These are phyloP conservation scores for Centruroides sculpturatus DNA, from an alignment of 1,140 invertebrate genomes.

Conservation along the genomic window DNA sequence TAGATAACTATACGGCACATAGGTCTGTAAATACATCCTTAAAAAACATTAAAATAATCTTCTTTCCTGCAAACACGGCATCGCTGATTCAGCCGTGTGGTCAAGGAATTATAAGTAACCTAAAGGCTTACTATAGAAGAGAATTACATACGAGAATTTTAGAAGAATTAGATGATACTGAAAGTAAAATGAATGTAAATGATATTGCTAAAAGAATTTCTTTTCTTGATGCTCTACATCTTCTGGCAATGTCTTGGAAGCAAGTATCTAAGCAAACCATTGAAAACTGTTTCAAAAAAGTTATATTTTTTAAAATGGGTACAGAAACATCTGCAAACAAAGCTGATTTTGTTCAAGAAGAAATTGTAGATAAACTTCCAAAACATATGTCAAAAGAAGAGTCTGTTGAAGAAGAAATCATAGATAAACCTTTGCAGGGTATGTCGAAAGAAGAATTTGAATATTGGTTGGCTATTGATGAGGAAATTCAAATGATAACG, in stretches of 20 bases:
- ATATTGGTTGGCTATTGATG: neutral
- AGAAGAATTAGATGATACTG: neutral
- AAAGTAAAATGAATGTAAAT: neutral
- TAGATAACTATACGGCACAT: conserved; percentile 1
- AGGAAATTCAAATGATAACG: neutral
- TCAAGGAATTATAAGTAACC: neutral
- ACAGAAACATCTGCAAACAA: neutral
- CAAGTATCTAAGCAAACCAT: no score
- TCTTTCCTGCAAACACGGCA: neutral
- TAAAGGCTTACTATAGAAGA: neutral
- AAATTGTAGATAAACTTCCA: neutral
- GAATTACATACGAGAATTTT: neutral
- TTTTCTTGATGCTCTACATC: neutral
- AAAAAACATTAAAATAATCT: neutral
- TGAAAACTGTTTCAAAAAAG: no score
- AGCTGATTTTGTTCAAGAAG: neutral
- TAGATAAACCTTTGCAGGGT: neutral
- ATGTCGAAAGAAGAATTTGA: neutral
- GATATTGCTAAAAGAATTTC: neutral
- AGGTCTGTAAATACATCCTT: neutral
- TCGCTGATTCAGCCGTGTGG: neutral
- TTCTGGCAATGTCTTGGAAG: neutral
- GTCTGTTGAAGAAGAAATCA: neutral
- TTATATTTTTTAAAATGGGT: no score
- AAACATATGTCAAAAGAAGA: neutral